Conservation (phyloP, 2,888 invertebrate species). For the Pseudoips prasinana region DNA sequence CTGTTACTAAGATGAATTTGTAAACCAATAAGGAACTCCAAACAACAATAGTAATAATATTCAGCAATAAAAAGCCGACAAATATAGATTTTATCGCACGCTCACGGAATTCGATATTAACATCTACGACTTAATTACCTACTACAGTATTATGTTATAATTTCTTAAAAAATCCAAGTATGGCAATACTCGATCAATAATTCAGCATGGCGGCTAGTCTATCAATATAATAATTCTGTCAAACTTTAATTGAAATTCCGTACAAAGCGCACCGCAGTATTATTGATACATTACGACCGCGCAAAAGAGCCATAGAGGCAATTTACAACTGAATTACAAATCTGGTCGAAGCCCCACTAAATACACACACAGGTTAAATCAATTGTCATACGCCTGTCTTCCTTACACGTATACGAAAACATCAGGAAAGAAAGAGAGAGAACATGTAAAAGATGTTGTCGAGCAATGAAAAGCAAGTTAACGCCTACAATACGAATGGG, state of each 20-base stretch:
- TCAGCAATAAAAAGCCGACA: constrained; percentile 22
- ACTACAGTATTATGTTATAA: constrained; percentile 27
- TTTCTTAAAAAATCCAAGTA: constrained; percentile 28
- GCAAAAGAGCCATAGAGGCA: constrained; percentile 72
- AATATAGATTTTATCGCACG: constrained; percentile 31
- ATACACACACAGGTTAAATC: constrained; percentile 77
- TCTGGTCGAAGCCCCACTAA: constrained; percentile 70
- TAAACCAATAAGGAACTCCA: too few species aligned
- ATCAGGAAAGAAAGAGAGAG: constrained; percentile 36
- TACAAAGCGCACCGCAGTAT: constrained; percentile 60
- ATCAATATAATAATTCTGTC: constrained; percentile 80
- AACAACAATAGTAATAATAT: too few species aligned
- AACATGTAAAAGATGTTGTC: constrained; percentile 39
- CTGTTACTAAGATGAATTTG: too few species aligned
- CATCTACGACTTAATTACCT: constrained; percentile 33
- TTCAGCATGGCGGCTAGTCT: constrained; percentile 65
- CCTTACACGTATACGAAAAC: constrained; percentile 16
- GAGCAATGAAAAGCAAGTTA: constrained; percentile 51
- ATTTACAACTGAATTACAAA: constrained; percentile 81
- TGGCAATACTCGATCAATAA: constrained; percentile 52
- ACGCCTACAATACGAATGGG: constrained; percentile 65
- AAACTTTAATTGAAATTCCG: constrained; percentile 78
- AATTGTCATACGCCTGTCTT: constrained; percentile 55
- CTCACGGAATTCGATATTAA: constrained; percentile 25
- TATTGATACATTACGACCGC: constrained; percentile 78